These are phyloP conservation scores for Nylanderia fulva DNA, from an alignment of 1,140 invertebrate species.

Conservation along the genomic window DNA sequence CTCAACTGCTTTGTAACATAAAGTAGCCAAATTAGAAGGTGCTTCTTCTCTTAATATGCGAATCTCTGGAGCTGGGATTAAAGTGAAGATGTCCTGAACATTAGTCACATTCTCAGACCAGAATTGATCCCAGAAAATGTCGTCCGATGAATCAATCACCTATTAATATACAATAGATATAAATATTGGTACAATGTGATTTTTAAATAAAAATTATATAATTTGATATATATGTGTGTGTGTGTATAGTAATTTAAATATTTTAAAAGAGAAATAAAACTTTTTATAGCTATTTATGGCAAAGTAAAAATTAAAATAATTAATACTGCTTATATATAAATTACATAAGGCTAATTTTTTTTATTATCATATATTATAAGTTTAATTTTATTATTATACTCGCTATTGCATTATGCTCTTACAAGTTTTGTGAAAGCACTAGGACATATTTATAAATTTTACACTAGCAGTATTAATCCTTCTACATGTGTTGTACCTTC, in stretches of 20 bases:
- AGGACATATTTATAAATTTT: background rate
- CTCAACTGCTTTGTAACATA: slow-evolving; percentile 99
- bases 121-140: slow-evolving; percentile 99
- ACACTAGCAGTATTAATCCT: background rate
- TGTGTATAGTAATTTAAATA: background rate
- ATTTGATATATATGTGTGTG: too few species aligned
- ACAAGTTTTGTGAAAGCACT: background rate
- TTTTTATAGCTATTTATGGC: background rate
- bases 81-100: slow-evolving; percentile 98
- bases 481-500: background rate
- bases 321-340: background rate
- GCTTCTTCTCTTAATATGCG: slow-evolving; percentile 97
- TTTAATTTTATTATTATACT: background rate
- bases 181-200: too few species aligned
- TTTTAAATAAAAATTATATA: background rate
- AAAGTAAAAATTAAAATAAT: background rate
- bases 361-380: background rate
- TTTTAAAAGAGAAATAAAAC: background rate
- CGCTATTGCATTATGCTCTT: background rate
- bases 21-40: slow-evolving; percentile 99
- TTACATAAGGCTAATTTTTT: background rate
- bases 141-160: slow-evolving; percentile 96
- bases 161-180: slow-evolving; percentile 80
- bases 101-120: slow-evolving; percentile 98
- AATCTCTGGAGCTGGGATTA: slow-evolving; percentile 98